phyloP scores from a whole-genome alignment of 2,888 invertebrate genomes.

The Zele albiditarsus region DNA sequence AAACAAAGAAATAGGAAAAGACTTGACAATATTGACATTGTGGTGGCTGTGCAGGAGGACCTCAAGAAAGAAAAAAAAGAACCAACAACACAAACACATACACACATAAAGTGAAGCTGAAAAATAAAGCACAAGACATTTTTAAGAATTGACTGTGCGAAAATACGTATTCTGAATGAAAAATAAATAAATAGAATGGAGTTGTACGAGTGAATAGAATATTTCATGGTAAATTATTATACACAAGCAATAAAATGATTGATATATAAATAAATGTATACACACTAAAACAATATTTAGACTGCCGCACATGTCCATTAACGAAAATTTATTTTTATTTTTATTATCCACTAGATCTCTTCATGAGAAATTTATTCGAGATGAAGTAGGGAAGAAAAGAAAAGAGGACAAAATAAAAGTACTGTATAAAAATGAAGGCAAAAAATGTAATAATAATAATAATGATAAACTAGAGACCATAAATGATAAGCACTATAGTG shows the following conservation, averaged over 20 bases:
- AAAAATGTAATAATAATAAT: not conserved
- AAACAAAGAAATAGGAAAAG: not conserved
- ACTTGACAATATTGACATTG: constrained; percentile 9
- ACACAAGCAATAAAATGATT: not conserved
- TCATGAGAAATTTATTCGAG: constrained; percentile 1
- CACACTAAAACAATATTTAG: not conserved
- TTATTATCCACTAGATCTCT: not conserved
- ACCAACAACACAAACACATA: not conserved
- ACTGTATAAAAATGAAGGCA: not conserved
- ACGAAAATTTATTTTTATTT: not conserved
- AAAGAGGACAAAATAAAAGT: not conserved
- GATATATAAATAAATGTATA: too few relatives aligned
- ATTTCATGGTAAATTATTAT: not conserved
- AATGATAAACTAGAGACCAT: constrained; percentile 1
- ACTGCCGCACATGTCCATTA: not conserved
- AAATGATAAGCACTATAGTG: constrained; percentile 14
- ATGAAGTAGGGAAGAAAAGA: not conserved
- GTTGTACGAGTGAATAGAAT: not conserved
- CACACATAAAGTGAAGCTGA: not conserved
- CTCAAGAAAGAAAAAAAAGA: not conserved
- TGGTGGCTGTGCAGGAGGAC: not conserved
- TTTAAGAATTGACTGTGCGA: not conserved
- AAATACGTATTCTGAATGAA: not conserved
- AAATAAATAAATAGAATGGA: not conserved
- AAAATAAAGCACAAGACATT: not conserved